Base-by-base conservation (phyloP, 1,140 invertebrate species). In the Tetraneura akinire region DNA sequence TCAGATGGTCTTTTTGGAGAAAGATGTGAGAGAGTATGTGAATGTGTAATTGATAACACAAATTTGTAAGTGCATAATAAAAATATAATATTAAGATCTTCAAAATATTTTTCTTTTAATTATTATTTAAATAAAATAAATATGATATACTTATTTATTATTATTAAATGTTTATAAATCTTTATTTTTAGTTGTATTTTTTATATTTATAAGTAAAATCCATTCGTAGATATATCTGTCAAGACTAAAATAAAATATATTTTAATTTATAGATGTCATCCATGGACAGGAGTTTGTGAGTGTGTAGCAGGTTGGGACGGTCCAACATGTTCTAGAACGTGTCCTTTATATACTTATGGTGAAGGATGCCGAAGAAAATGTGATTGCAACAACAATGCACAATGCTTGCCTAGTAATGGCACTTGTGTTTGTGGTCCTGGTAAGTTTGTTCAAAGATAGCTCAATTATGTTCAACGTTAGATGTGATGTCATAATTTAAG, bases 231-330 rank as follows among this genome's bases (percentile, higher is more conserved):
- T n/a, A n/a, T n/a, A n/a, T n/a, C n/a, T n/a, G n/a, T n/a, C n/a
- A n/a, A n/a, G n/a, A n/a, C n/a, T 37, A 62, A 29, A 29, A 32
- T 16, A 49, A 29, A 10, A 26, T 68, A 23, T n/a, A 10, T 11
- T 81, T 82, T 80, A 64, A n/a, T n/a, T 84, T 83, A 32, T 81
- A 92, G 91, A 81, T 97, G 96, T 85, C 93, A 96, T 87, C 92
- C 95, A 4, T 91, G 90, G 90, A 92, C 91, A 51, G 97, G 97
- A 0, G 88, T 90, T 62, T 99, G 97, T 85, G 87, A 91, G 18
- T 99, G 97, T 85, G 91, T 92, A 82, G 87, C 93, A 18, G 97
- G 97, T 8, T 97, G 94, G 93, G 91, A 90, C 83, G 94, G 94
- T n/a, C 87, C 89, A 45, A 88, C 89, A 49, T 98, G 96, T 84